Percentiles rank a stretch among this genome's conserved stretches.
Conservation (phyloP, 2,797 vertebrate genomes). For the Melanogrammus aeglefinus region DNA sequence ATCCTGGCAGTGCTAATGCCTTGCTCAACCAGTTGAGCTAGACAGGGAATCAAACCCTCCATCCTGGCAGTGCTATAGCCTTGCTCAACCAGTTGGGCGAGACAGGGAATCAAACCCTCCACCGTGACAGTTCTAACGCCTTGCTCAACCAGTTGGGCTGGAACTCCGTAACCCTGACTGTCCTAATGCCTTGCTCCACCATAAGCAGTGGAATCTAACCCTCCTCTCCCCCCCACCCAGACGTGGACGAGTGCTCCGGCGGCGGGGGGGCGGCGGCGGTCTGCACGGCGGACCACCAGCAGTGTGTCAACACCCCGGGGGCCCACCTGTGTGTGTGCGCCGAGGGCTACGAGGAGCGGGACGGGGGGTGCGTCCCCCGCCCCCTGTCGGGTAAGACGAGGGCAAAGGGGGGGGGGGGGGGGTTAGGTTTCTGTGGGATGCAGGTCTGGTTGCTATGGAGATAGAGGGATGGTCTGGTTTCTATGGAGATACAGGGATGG, state of each 20-base stretch:
- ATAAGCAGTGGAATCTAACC: background rate
- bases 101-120: no score
- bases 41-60: no score
- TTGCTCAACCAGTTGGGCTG: no score
- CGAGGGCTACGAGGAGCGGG: conserved; percentile 68
- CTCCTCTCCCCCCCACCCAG: conserved; percentile 56
- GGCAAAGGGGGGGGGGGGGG: background rate
- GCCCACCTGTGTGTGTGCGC: conserved; percentile 82
- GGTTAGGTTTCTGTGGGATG: background rate
- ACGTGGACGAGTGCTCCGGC: conserved; percentile 83
- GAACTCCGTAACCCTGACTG: no score
- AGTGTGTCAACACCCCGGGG: conserved; percentile 84
- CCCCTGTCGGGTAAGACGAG: conserved; percentile 42
- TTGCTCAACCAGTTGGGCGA: no score
- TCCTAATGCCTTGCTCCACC: no score
- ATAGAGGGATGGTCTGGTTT: background rate
- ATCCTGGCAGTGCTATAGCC: no score
- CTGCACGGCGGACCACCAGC: conserved; percentile 74
- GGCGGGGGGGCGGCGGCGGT: conserved; percentile 51
- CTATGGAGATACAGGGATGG: background rate
- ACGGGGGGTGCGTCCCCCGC: conserved; percentile 53
- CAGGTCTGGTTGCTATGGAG: background rate
- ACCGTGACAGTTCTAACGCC: no score
- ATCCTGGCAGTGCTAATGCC: no score
- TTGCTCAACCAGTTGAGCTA: no score